Percentiles rank a stretch among this genome's conserved stretches.
Evolutionary conservation across 2,113 vertebrate species (phyloP).

Genomic region (Merops nubicus): DNA sequence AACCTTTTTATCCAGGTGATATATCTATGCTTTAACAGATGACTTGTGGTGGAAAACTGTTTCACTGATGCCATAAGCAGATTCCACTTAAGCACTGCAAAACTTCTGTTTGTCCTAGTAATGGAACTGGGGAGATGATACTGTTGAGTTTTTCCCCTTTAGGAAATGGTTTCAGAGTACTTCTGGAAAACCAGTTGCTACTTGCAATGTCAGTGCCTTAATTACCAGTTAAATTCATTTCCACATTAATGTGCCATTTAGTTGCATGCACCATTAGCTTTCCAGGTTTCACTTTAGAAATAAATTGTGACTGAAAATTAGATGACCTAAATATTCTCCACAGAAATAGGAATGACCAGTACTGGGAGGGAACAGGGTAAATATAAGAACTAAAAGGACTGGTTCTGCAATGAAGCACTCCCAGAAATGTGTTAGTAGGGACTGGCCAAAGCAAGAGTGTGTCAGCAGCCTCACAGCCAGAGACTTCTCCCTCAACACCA

Average conservation of each 20-base stretch:
- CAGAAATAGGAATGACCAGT: background rate
- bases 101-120: background rate
- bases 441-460: background rate
- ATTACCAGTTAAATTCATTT: constrained; percentile 23
- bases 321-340: background rate
- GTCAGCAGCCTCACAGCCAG: background rate
- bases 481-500: background rate
- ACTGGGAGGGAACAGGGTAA: background rate
- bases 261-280: constrained; percentile 14
- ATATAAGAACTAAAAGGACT: background rate
- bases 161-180: background rate
- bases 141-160: background rate
- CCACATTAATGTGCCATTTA: background rate
- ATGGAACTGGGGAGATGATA: background rate
- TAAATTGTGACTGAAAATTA: background rate
- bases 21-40: background rate
- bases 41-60: background rate
- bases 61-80: background rate
- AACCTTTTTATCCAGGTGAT: background rate
- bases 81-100: background rate
- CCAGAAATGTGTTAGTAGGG: background rate
- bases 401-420: background rate
- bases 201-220: background rate
- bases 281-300: background rate
- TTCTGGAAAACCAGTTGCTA: background rate